These are phyloP conservation scores for Augochlora pura DNA, from an alignment of 1,140 invertebrate genomes.

Conservation along the genomic window DNA sequence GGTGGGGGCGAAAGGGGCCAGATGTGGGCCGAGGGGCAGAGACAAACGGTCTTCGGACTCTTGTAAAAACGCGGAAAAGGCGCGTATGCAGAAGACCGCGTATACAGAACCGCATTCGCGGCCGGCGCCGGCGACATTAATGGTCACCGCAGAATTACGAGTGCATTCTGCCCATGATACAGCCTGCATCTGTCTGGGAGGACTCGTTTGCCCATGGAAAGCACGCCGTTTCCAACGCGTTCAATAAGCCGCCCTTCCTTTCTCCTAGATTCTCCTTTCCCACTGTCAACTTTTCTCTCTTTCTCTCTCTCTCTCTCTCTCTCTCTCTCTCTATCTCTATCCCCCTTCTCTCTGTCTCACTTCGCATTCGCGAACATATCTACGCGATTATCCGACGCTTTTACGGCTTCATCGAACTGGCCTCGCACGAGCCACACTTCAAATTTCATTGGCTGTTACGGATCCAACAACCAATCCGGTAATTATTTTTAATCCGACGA, in stretches of 20 bases:
- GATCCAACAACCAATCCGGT: no score
- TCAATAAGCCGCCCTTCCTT: conserved; percentile 27
- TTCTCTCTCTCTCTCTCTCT: no score
- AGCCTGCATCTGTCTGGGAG: not conserved
- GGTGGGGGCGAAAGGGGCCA: no score
- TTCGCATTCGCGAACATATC: conserved; percentile 27
- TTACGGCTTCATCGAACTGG: conserved; percentile 51
- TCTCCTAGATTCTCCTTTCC: not conserved
- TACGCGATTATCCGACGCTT: conserved; percentile 40
- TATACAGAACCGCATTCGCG: not conserved
- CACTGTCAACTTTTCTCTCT: no score
- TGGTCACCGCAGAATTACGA: conserved; percentile 38
- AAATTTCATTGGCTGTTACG: no score
- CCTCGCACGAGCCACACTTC: not conserved
- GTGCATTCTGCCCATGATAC: not conserved
- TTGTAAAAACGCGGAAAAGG: conserved; percentile 45
- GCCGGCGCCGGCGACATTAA: conserved; percentile 36
- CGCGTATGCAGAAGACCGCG: not conserved
- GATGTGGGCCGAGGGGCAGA: not conserved
- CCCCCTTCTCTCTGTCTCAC: no score
- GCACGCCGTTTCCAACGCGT: not conserved
- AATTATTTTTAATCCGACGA: no score
- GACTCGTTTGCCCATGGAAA: conserved; percentile 10
- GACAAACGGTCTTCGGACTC: conserved; percentile 12
- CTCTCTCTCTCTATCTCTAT: no score